These are phyloP conservation scores for Oplegnathus fasciatus DNA, from an alignment of 2,113 vertebrate species.

Conservation along the genomic window DNA sequence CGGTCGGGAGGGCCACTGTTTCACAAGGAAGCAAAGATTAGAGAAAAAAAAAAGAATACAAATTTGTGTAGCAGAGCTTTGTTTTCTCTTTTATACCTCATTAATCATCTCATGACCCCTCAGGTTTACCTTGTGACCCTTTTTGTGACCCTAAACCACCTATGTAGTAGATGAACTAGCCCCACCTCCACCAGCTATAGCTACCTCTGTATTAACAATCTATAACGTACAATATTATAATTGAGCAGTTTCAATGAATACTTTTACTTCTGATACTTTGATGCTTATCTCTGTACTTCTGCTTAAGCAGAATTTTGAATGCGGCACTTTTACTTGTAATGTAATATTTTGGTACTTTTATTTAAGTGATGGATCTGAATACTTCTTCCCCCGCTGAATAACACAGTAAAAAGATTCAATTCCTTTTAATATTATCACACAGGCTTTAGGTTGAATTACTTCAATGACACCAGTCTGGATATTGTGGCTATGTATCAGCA, in stretches of 20 bases:
- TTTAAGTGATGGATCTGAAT: neutral
- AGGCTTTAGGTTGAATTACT: conserved; percentile 60
- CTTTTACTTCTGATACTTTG: neutral
- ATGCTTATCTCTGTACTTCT: neutral
- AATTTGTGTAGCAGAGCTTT: neutral
- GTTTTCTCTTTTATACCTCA: too few relatives aligned
- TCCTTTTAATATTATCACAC: conserved; percentile 41
- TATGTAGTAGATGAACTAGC: too few relatives aligned
- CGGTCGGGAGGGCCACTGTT: neutral
- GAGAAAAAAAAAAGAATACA: neutral
- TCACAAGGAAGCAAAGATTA: neutral
- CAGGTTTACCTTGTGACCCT: neutral
- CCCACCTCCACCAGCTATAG: neutral
- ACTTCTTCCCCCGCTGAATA: neutral
- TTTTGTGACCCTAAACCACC: neutral
- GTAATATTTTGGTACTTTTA: neutral
- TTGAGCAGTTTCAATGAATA: neutral
- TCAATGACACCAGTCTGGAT: conserved; percentile 52
- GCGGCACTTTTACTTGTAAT: neutral
- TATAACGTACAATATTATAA: neutral
- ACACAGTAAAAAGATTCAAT: conserved; percentile 35
- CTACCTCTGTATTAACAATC: neutral
- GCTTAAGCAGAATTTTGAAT: neutral
- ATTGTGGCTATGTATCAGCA: conserved; percentile 67
- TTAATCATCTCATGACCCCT: neutral